Base-by-base conservation (phyloP, 2,797 vertebrate species). In the Agapornis canus region DNA sequence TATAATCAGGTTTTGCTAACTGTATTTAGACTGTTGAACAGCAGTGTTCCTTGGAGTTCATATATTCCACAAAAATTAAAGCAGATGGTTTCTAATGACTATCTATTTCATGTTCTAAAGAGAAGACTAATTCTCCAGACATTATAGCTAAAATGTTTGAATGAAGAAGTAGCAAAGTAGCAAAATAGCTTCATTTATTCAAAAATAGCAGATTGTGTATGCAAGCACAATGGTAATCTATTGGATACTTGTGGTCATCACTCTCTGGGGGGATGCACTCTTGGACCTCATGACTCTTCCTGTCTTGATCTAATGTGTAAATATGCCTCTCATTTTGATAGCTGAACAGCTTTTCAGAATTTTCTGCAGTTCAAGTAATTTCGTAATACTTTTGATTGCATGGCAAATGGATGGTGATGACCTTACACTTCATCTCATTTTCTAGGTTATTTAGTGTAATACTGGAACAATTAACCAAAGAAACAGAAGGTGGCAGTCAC, bases 391-490 rank as follows among this genome's bases (percentile, higher is more conserved):
- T 86, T 87, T 86, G 25, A 43, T 88, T 90, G 61, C 10, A 23
- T 85, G 71, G 54, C 77, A 90, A 95, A 90, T 92, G 89, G 79
- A 87, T 69, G 72, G 59, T 90, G 59, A 95, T 73, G 19, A 92
- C 81, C 90, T 94, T 95, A 83, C 26, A 47, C 87, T 86, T 96
- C 51, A 47, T 94, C 81, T 95, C 56, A 54, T 93, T 95, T 96
- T 91, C 76, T 97, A 99, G 99, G 96, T 98, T 99, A 98, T 99
- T 99, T 98, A 99, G 99, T 98, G 99, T 99, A 98, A 99, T 99
- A 98, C 98, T 99, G 98, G 99, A 99, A 98, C 97, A 99, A 98
- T 98, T 99, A 98, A 99, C 99, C 99, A 99, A 99, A 96, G 99
- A 89, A 97, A 97, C 98, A 82, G 98, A 92, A 61, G 98, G 98